Percentiles rank a stretch among this genome's conserved stretches.
phyloP scores from a whole-genome alignment of 2,888 invertebrate species.

The Dicycla oo region DNA sequence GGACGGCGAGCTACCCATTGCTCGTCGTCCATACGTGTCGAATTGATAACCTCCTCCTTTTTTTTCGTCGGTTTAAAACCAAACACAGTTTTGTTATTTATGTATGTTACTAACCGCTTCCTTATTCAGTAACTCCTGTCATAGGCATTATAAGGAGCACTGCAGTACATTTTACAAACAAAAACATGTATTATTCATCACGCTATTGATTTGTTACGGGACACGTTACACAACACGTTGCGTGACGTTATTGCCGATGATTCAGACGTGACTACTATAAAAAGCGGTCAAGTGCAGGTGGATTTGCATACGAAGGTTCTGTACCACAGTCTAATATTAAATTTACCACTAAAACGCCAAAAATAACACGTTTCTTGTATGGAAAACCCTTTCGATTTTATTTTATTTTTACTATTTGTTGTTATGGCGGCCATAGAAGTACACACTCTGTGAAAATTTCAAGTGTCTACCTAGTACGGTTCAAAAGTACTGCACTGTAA shows the following conservation, averaged over 20 bases:
- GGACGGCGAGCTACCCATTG: no score
- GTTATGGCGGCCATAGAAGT: neutral
- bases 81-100: neutral
- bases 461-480: neutral
- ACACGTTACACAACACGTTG: conserved; percentile 52
- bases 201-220: conserved; percentile 60
- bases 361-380: neutral
- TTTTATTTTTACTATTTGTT: neutral
- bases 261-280: conserved; percentile 64
- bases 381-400: neutral
- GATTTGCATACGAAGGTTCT: neutral
- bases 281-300: neutral
- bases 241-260: conserved; percentile 65
- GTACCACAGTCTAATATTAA: neutral
- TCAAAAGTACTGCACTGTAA: neutral
- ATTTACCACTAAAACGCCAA: neutral
- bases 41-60: no score
- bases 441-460: neutral
- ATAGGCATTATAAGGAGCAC: neutral
- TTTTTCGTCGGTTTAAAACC: no score
- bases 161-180: conserved; percentile 1
- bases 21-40: no score
- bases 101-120: neutral
- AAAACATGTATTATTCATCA: conserved; percentile 60
- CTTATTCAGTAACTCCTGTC: conserved; percentile 5